Percentiles rank a stretch among this genome's conserved stretches.
phyloP scores from a whole-genome alignment of 1,140 invertebrate species.

The Seison nebaliae region DNA sequence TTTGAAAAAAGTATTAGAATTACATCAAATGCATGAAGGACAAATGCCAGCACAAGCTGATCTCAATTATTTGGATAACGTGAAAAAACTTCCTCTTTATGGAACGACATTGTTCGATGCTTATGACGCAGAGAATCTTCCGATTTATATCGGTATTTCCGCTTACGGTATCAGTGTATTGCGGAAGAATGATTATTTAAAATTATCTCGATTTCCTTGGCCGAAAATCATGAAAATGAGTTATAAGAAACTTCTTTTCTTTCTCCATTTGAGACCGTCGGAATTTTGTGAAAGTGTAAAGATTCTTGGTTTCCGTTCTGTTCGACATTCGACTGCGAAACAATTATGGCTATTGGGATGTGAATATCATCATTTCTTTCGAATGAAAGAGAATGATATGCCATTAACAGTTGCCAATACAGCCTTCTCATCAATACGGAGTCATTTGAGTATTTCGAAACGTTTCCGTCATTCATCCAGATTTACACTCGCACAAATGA shows the following conservation, averaged over 20 bases:
- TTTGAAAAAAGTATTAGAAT: too few species aligned
- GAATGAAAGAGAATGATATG: too few species aligned
- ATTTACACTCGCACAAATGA: too few species aligned
- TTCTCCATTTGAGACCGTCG: slow-evolving; percentile 80
- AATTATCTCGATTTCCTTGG: slow-evolving; percentile 94
- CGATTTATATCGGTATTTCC: slow-evolving; percentile 84
- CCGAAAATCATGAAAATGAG: slow-evolving; percentile 97
- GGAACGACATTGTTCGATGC: slow-evolving; percentile 80
- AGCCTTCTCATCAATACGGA: too few species aligned
- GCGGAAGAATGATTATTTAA: slow-evolving; percentile 61
- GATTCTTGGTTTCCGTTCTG: slow-evolving; percentile 77
- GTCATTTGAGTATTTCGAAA: too few species aligned
- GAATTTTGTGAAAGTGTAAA: slow-evolving; percentile 95
- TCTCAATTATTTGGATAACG: slow-evolving; percentile 78
- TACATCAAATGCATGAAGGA: too few species aligned
- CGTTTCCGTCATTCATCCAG: too few species aligned
- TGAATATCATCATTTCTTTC: slow-evolving; percentile 97
- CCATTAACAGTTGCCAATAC: too few species aligned
- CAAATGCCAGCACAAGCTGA: slow-evolving; percentile 84
- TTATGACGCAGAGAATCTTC: slow-evolving; percentile 67
- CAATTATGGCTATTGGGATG: slow-evolving; percentile 93
- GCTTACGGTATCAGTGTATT: slow-evolving; percentile 77
- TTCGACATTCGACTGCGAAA: slow-evolving; percentile 75
- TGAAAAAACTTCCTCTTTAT: slow-evolving; percentile 89
- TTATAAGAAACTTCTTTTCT: slow-evolving; percentile 91